Conservation (phyloP, 2,797 vertebrate species). For the Acanthiza pusilla region DNA sequence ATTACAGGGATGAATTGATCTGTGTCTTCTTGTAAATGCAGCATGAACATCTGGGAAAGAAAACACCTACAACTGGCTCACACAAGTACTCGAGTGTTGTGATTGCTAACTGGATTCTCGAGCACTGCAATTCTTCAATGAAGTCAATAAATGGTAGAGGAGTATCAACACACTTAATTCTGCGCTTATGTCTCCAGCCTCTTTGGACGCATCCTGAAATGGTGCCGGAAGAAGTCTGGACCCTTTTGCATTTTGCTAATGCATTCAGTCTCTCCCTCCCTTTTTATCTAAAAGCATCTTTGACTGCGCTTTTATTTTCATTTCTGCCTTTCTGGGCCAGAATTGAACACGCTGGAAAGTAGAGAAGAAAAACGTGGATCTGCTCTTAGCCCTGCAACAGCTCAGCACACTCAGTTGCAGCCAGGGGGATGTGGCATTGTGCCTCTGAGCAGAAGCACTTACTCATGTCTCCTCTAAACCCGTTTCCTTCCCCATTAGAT, state of each 20-base stretch:
- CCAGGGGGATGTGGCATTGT: neutral
- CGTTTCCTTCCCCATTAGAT: neutral
- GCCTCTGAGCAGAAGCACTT: neutral
- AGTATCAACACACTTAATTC: conserved; percentile 26
- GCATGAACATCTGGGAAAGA: conserved; percentile 40
- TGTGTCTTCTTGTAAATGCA: conserved; percentile 31
- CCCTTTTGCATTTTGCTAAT: neutral
- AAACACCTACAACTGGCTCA: conserved; percentile 31
- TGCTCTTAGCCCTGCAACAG: neutral
- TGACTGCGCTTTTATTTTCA: neutral
- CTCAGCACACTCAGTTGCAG: neutral
- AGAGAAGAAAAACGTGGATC: neutral
- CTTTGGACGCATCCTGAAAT: neutral
- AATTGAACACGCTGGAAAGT: neutral
- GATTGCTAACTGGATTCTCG: conserved; percentile 38
- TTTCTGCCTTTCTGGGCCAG: neutral
- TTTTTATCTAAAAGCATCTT: conserved; percentile 4
- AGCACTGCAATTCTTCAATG: neutral
- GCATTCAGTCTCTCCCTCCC: neutral
- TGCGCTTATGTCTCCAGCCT: neutral
- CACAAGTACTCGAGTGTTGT: neutral
- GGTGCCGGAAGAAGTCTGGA: neutral
- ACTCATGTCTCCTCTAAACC: neutral
- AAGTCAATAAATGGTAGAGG: neutral
- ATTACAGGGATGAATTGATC: conserved; percentile 39